Evolutionary conservation across 1,140 invertebrate species (phyloP).

Genomic region (Mycetomoellerius zeteki): DNA sequence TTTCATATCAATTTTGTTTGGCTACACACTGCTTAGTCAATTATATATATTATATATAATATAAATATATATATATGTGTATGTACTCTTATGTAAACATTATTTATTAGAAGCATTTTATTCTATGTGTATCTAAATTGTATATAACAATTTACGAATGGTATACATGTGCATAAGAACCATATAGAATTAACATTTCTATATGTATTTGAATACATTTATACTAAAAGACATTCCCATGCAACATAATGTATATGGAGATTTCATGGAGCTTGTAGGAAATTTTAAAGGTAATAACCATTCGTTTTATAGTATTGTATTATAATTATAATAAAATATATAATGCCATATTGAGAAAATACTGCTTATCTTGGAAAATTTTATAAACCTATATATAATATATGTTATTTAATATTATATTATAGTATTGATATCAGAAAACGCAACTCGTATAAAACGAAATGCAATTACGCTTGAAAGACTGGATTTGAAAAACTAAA

Average conservation of each 20-base stretch:
- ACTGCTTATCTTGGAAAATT: slow-evolving; percentile 7
- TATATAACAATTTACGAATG: slow-evolving; percentile 70
- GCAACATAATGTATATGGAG: slow-evolving; percentile 27
- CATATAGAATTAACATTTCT: slow-evolving; percentile 75
- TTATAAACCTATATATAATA: slow-evolving; percentile 14
- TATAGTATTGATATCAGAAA: background rate
- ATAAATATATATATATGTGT: background rate
- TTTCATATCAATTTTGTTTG: slow-evolving; percentile 60
- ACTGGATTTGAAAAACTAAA: slow-evolving; percentile 40
- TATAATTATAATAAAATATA: slow-evolving; percentile 69
- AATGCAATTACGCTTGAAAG: background rate
- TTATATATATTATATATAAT: slow-evolving; percentile 63
- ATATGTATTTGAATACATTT: slow-evolving; percentile 76
- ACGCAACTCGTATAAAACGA: background rate
- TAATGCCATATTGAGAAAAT: slow-evolving; percentile 20
- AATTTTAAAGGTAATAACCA: slow-evolving; percentile 71
- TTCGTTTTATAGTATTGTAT: slow-evolving; percentile 68
- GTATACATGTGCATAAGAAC: slow-evolving; percentile 54
- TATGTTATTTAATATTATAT: background rate
- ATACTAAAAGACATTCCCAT: slow-evolving; percentile 67
- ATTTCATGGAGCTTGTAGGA: slow-evolving; percentile 64
- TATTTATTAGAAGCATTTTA: slow-evolving; percentile 78
- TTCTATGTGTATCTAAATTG: slow-evolving; percentile 66
- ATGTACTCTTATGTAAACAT: slow-evolving; percentile 30
- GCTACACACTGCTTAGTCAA: slow-evolving; percentile 78